phyloP scores from a whole-genome alignment of 2,888 invertebrate species.

The Digitonthophagus gazella region DNA sequence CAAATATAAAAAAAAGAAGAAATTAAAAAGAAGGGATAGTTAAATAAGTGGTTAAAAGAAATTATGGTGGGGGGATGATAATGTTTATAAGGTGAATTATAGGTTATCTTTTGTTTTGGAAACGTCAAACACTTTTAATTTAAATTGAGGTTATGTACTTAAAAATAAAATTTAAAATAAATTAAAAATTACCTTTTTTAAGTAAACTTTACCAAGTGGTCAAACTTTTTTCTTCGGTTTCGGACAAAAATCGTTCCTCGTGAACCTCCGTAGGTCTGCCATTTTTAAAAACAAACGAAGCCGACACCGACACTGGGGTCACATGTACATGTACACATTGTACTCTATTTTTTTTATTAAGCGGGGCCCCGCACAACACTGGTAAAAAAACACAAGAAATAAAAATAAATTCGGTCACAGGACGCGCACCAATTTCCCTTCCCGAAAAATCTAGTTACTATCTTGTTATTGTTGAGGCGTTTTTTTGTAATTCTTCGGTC shows the following conservation, averaged over 20 bases:
- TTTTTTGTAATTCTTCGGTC: constrained; percentile 56
- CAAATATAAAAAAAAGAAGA: no score
- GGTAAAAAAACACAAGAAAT: constrained; percentile 37
- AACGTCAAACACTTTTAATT: constrained; percentile 6
- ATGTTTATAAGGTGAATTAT: no score
- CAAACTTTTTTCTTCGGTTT: constrained; percentile 54
- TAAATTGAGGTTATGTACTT: constrained; percentile 5
- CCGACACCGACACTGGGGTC: constrained; percentile 50
- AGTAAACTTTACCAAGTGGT: background rate
- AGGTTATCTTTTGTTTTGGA: background rate
- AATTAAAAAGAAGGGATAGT: no score
- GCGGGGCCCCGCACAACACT: constrained; percentile 48
- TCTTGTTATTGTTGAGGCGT: constrained; percentile 54
- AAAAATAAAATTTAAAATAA: no score
- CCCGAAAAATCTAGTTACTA: constrained; percentile 33
- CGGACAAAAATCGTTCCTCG: constrained; percentile 54
- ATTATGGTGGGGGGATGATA: no score
- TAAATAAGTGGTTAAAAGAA: no score
- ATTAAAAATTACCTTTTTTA: background rate
- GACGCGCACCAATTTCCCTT: constrained; percentile 18
- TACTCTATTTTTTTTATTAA: background rate
- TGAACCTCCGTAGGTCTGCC: constrained; percentile 53
- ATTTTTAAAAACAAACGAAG: constrained; percentile 54
- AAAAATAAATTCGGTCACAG: no score
- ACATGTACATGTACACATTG: constrained; percentile 42